Conservation (phyloP, 2,888 invertebrate species). For the Gonocerus acuteangulatus region DNA sequence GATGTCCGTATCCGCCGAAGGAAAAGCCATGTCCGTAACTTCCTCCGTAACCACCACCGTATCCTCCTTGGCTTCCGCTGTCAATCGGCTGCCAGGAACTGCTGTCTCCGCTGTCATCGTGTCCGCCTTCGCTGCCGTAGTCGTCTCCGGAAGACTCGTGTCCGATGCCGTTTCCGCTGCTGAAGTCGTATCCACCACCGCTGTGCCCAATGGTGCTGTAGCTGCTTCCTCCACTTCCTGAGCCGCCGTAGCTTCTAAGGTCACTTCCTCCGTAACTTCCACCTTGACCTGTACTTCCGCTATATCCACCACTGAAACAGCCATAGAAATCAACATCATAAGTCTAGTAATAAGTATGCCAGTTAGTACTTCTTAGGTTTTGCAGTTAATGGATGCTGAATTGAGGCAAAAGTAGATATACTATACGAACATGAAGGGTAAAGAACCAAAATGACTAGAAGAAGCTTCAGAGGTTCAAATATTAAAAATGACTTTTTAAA, state of each 20-base stretch:
- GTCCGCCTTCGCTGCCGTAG: not conserved
- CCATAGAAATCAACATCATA: conserved; percentile 7
- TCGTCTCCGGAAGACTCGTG: not conserved
- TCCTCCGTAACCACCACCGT: not conserved
- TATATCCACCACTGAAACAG: not conserved
- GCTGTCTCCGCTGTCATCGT: conserved; percentile 4
- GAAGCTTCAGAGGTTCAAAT: too few relatives aligned
- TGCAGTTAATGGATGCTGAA: too few relatives aligned
- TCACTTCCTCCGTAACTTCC: conserved; percentile 5
- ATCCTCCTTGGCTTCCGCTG: not conserved
- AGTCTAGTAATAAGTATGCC: too few relatives aligned
- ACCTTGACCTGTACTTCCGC: conserved; percentile 2
- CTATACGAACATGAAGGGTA: too few relatives aligned
- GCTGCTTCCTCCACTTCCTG: not conserved
- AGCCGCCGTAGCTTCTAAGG: not conserved
- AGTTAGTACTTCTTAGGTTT: too few relatives aligned
- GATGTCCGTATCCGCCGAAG: not conserved
- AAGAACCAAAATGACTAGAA: too few relatives aligned
- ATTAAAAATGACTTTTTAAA: too few relatives aligned
- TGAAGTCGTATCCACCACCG: not conserved
- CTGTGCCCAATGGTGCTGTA: too few relatives aligned
- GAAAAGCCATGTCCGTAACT: conserved; percentile 13
- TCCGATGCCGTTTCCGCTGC: not conserved
- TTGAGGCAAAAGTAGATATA: too few relatives aligned
- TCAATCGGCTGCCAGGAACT: not conserved